Evolutionary conservation across 2,113 vertebrate species (phyloP), one percentile per base, ranked within the genome.

Genomic region (Thunnus thynnus): DNA sequence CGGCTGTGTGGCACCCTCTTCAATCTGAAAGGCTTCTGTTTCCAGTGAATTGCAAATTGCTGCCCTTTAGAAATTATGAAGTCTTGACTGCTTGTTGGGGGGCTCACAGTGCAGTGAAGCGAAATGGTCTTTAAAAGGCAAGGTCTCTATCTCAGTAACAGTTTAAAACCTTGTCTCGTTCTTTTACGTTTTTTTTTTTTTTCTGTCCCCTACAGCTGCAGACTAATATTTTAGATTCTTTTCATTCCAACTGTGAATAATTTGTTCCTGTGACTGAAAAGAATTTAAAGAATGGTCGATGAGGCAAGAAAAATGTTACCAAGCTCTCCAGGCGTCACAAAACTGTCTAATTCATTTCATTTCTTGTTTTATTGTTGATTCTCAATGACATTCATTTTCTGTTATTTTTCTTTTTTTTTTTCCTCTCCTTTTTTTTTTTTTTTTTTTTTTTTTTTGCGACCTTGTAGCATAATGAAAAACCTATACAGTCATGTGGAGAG

Each of bases 381-480:
- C 25, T 75, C 4, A 56, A 2, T 72, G 47, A 56, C 68, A 48
- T 82, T 62, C 2, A 16, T 61, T 55, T 78, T 63, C 27, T 36
- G 6, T 66, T 52, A 5, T 76, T 17, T 22, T 46, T 60, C 12
- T 65, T 55, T 18, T 76, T 78, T 44, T 63, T 41, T 56, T 22
- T 18, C 22, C 41, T 22, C 12, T 10, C 27, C 27, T 30, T 54
- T 66, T 41, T 16, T 50, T 73, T 76, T 60, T 75, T 18, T 36
- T 13, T 30, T 46, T 10, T 65, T 55, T 65, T 55, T 18, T 76
- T 78, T 44, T 63, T 41, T 56, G 18, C 18, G 32, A 79, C 82
- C 88, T 92, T 87, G 77, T 61, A 17, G 50, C 10, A 0, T 11
- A 51, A 44, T 86, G 58, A 86, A 88, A 91, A 75, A 10, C 4